Evolutionary conservation across 2,797 vertebrate species (phyloP).

Genomic region (Acanthopagrus latus): DNA sequence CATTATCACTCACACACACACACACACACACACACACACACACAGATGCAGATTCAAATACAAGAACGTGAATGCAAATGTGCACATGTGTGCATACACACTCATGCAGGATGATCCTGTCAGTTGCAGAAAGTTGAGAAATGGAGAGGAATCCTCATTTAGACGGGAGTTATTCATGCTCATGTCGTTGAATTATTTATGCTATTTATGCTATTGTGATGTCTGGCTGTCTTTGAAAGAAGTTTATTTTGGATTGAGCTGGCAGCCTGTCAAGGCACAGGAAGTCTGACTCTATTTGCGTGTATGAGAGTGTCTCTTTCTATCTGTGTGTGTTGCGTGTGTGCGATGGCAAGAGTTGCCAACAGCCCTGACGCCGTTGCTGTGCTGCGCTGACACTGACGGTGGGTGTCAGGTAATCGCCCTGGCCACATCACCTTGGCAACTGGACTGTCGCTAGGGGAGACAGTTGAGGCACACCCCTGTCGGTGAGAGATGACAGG

Average conservation of each 20-base stretch:
- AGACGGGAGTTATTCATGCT: slow-evolving; percentile 76
- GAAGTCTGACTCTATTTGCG: slow-evolving; percentile 62
- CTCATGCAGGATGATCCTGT: slow-evolving; percentile 27
- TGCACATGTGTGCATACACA: not conserved
- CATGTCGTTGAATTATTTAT: slow-evolving; percentile 79
- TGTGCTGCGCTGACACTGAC: slow-evolving; percentile 70
- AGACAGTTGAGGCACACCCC: slow-evolving; percentile 76
- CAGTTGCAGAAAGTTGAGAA: slow-evolving; percentile 54
- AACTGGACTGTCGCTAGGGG: slow-evolving; percentile 78
- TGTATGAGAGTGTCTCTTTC: slow-evolving; percentile 28
- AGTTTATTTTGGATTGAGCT: slow-evolving; percentile 80
- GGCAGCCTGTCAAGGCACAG: slow-evolving; percentile 72
- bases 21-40: not conserved
- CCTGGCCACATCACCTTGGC: slow-evolving; percentile 71
- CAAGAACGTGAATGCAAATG: slow-evolving; percentile 14
- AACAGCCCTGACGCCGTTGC: slow-evolving; percentile 55
- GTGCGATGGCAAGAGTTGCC: slow-evolving; percentile 58
- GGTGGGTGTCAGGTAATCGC: slow-evolving; percentile 79
- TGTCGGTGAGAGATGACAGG: slow-evolving; percentile 70
- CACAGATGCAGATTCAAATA: slow-evolving; percentile 8
- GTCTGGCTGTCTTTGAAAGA: slow-evolving; percentile 74
- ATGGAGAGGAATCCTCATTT: slow-evolving; percentile 65
- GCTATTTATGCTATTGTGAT: slow-evolving; percentile 78
- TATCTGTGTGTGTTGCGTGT: slow-evolving; percentile 11
- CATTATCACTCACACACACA: not conserved